A percentile compares a stretch with the other conserved stretches of the same genome.
These are phyloP conservation scores for Harpagus bidentatus DNA, from an alignment of 2,113 vertebrate genomes.

Conservation along the genomic window DNA sequence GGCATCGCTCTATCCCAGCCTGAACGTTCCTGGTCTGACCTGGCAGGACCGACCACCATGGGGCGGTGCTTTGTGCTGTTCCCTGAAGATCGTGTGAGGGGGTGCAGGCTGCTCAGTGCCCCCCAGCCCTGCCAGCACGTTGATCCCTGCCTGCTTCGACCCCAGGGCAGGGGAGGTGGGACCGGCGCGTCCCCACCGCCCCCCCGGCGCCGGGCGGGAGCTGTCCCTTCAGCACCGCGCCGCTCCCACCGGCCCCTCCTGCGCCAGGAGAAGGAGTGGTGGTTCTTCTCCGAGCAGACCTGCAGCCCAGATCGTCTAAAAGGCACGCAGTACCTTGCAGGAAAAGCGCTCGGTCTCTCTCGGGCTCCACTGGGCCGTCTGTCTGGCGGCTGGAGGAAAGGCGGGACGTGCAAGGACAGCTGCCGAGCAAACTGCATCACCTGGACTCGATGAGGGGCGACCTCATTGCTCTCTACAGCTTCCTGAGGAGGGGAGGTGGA, in stretches of 20 bases:
- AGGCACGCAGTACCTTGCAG: neutral
- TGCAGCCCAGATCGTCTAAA: neutral
- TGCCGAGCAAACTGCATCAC: neutral
- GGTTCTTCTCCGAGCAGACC: neutral
- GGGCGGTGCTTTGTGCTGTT: neutral
- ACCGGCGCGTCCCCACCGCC: too few relatives aligned
- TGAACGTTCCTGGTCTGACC: neutral
- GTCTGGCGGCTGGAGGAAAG: neutral
- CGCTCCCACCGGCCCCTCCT: neutral
- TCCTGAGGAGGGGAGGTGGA: neutral
- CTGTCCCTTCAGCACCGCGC: constrained; percentile 48
- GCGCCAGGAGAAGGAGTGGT: rapidly evolving
- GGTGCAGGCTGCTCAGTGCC: rapidly evolving
- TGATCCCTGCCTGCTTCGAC: too few relatives aligned
- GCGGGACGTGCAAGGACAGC: rapidly evolving
- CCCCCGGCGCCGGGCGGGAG: neutral
- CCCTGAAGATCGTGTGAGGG: rapidly evolving
- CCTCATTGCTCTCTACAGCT: neutral
- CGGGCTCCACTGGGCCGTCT: neutral
- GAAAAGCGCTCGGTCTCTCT: neutral
- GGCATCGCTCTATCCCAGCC: neutral
- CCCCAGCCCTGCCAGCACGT: neutral
- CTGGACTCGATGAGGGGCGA: rapidly evolving
- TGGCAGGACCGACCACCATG: neutral
- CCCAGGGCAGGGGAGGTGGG: neutral